phyloP scores from a whole-genome alignment of 2,113 vertebrate genomes.

The Nannospalax galili region DNA sequence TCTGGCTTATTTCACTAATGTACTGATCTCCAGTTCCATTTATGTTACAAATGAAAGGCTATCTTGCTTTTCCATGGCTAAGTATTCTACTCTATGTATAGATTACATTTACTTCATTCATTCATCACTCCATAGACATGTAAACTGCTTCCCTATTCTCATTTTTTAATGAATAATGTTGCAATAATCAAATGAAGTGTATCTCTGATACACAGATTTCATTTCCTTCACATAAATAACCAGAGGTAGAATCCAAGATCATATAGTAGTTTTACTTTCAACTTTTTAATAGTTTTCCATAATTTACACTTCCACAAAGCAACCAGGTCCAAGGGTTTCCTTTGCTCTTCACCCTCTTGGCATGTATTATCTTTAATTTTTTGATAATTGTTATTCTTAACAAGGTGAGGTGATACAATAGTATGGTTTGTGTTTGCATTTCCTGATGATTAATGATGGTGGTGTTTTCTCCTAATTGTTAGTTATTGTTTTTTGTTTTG shows the following conservation, averaged over 20 bases:
- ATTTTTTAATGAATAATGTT: neutral
- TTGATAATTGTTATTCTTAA: neutral
- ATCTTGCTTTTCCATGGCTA: neutral
- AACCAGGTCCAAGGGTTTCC: neutral
- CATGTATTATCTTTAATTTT: neutral
- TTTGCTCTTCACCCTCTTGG: neutral
- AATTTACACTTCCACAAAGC: neutral
- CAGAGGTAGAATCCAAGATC: neutral
- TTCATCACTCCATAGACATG: neutral
- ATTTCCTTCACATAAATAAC: neutral
- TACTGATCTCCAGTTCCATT: neutral
- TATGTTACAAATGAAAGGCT: neutral
- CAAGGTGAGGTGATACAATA: neutral
- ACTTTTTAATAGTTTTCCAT: neutral
- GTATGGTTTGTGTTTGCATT: neutral
- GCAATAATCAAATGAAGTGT: neutral
- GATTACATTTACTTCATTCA: neutral
- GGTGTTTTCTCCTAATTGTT: neutral
- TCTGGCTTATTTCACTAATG: neutral
- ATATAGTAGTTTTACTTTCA: neutral
- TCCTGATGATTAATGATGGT: neutral
- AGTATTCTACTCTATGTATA: neutral
- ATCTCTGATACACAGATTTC: neutral
- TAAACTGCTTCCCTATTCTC: neutral
- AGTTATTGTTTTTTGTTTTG: neutral